Conservation (phyloP, 1,140 invertebrate genomes). For the Bombus waltoni region DNA sequence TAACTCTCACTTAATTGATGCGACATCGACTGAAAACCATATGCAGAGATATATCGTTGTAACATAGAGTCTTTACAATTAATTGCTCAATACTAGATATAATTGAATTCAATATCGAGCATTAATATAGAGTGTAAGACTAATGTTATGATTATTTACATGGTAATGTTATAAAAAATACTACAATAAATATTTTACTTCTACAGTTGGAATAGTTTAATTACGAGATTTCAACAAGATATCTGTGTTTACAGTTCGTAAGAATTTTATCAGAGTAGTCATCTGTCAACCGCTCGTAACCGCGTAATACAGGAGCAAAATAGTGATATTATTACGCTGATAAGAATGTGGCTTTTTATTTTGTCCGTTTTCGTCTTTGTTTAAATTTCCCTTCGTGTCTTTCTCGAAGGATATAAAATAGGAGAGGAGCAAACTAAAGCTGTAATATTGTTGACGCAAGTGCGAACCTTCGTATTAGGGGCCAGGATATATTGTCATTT, state of each 20-base stretch:
- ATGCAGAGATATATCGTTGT: constrained; percentile 56
- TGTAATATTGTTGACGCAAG: not conserved
- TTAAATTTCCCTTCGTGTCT: not conserved
- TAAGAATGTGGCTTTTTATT: constrained; percentile 42
- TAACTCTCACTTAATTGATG: constrained; percentile 21
- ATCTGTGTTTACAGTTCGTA: not conserved
- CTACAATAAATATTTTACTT: constrained; percentile 73
- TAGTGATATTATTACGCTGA: not conserved
- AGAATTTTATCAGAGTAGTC: not conserved
- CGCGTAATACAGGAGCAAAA: not conserved
- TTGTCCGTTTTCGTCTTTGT: constrained; percentile 35
- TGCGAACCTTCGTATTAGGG: not conserved
- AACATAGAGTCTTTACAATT: constrained; percentile 73
- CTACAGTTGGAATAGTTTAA: constrained; percentile 35
- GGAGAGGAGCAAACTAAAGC: not conserved
- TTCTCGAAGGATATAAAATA: constrained; percentile 14
- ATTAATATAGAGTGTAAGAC: constrained; percentile 60
- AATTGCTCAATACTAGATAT: constrained; percentile 75
- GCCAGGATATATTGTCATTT: not conserved
- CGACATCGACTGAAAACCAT: constrained; percentile 37
- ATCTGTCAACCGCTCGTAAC: not conserved
- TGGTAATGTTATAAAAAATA: constrained; percentile 64
- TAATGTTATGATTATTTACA: constrained; percentile 59
- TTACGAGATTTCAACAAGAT: not conserved
- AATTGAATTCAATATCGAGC: constrained; percentile 55